phyloP scores from a whole-genome alignment of 2,888 invertebrate species.

The Crocallis elinguaria region DNA sequence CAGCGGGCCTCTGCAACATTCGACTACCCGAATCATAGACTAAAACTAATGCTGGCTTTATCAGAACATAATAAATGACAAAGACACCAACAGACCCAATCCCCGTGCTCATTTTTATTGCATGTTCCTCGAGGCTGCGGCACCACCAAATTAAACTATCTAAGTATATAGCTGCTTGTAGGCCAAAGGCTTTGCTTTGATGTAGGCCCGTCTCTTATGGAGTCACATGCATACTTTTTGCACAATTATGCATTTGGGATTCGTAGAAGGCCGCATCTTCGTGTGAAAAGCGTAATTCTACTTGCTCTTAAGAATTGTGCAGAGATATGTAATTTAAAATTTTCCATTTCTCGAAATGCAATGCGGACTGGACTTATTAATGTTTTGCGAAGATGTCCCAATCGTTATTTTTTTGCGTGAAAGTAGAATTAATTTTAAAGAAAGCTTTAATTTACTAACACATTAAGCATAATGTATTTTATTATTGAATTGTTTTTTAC shows the following conservation, averaged over 20 bases:
- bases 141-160: neutral
- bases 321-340: constrained; percentile 29
- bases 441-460: neutral
- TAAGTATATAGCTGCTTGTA: neutral
- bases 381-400: constrained; percentile 22
- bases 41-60: too few relatives aligned
- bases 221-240: constrained; percentile 6
- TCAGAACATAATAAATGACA: too few relatives aligned
- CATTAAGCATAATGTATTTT: neutral
- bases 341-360: constrained; percentile 26
- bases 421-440: constrained; percentile 14
- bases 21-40: too few relatives aligned
- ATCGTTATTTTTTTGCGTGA: constrained; percentile 16
- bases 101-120: too few relatives aligned
- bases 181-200: too few relatives aligned
- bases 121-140: too few relatives aligned
- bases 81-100: too few relatives aligned
- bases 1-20: too few relatives aligned
- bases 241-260: constrained; percentile 11
- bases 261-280: constrained; percentile 23
- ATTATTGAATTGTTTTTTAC: neutral
- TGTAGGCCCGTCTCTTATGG: neutral
- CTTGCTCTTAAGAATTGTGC: constrained; percentile 15
- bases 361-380: constrained; percentile 20
- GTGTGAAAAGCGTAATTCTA: constrained; percentile 26